These are phyloP conservation scores for Medauroidea extradentata DNA, from an alignment of 1,140 invertebrate species.

Conservation along the genomic window DNA sequence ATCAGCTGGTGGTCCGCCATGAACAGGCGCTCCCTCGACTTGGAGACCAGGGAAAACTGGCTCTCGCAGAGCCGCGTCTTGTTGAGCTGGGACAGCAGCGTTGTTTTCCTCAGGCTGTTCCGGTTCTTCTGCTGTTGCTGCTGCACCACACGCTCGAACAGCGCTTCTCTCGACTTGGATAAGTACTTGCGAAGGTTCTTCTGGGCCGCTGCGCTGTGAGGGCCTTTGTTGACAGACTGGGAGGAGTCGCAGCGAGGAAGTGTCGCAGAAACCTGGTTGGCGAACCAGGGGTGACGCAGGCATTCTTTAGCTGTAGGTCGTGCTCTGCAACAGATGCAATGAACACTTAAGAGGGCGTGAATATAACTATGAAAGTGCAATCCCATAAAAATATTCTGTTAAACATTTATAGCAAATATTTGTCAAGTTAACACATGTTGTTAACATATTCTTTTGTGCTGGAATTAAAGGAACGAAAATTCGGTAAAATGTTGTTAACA, in stretches of 20 bases:
- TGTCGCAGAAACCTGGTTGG: background rate
- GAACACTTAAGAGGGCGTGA: too few relatives aligned
- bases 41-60: constrained; percentile 48
- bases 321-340: constrained; percentile 17
- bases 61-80: constrained; percentile 45
- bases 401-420: too few relatives aligned
- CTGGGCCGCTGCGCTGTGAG: background rate
- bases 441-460: too few relatives aligned
- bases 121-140: constrained; percentile 32
- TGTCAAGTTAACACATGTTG: too few relatives aligned
- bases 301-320: constrained; percentile 54
- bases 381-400: too few relatives aligned
- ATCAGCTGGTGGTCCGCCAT: constrained; percentile 29
- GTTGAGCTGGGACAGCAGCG: constrained; percentile 44
- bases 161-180: constrained; percentile 54
- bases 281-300: constrained; percentile 57
- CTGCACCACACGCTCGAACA: constrained; percentile 52
- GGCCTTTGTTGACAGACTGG: background rate
- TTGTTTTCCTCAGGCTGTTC: constrained; percentile 39
- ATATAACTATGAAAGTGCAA: too few relatives aligned
- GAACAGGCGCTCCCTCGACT: constrained; percentile 44
- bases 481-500: too few relatives aligned
- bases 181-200: constrained; percentile 45
- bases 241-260: constrained; percentile 35
- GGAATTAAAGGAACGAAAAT: too few relatives aligned